Evolutionary conservation across 2,888 invertebrate genomes (phyloP).

Genomic region (Ethmia dodecea): DNA sequence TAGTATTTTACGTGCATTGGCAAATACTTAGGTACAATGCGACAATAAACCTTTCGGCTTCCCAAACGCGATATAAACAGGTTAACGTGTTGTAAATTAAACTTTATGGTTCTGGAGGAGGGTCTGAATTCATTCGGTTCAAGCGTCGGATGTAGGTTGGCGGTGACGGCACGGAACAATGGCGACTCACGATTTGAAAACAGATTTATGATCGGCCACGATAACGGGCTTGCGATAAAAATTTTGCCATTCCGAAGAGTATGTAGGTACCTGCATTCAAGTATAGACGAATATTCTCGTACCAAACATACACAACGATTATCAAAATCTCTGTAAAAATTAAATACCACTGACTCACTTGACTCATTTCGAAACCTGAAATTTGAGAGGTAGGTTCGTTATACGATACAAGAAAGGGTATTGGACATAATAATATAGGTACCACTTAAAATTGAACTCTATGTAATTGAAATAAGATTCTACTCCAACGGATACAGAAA

Average conservation of each 20-base stretch:
- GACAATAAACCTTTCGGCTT: conserved; percentile 55
- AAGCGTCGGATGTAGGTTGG: conserved; percentile 41
- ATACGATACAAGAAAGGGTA: too few relatives aligned
- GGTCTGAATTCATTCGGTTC: conserved; percentile 43
- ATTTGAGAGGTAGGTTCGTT: too few relatives aligned
- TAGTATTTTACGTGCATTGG: conserved; percentile 74
- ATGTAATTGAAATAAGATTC: too few relatives aligned
- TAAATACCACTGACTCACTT: too few relatives aligned
- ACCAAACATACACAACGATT: too few relatives aligned
- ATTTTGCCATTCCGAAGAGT: conserved; percentile 59
- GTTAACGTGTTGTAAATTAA: conserved; percentile 44
- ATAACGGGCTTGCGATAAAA: conserved; percentile 76
- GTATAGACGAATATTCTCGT: conserved; percentile 21
- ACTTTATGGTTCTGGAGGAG: conserved; percentile 47
- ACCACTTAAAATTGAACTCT: too few relatives aligned
- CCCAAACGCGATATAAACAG: conserved; percentile 52
- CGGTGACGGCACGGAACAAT: conserved; percentile 42
- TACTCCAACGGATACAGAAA: too few relatives aligned
- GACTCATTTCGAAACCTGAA: too few relatives aligned
- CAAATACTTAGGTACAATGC: conserved; percentile 75
- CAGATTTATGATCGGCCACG: conserved; percentile 75
- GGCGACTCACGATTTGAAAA: conserved; percentile 74
- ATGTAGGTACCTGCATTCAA: conserved; percentile 22
- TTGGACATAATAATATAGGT: too few relatives aligned
- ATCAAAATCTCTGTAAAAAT: too few relatives aligned